Conservation (phyloP, 2,888 invertebrate genomes). For the Acanthacorydalis orientalis region DNA sequence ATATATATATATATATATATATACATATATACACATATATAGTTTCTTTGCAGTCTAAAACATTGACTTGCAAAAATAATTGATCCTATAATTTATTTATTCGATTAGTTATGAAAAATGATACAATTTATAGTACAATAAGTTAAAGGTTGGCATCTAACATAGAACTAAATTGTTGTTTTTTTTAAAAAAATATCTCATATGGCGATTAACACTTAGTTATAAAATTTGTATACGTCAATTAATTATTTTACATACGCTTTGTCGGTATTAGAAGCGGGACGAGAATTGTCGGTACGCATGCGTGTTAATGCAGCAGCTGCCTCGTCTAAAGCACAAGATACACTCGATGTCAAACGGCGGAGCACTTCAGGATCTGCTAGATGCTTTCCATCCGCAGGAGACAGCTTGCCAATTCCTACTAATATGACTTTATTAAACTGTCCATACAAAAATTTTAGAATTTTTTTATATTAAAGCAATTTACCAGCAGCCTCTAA, state of each 20-base stretch:
- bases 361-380: slow-evolving; percentile 80
- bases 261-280: slow-evolving; percentile 29
- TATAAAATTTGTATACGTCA: too few species aligned
- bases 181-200: too few species aligned
- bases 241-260: slow-evolving; percentile 13
- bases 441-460: not conserved
- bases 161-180: too few species aligned
- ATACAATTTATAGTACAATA: too few species aligned
- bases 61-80: too few species aligned
- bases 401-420: slow-evolving; percentile 69
- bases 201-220: too few species aligned
- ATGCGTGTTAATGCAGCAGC: slow-evolving; percentile 91
- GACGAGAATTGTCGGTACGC: slow-evolving; percentile 75
- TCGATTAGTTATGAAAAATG: too few species aligned
- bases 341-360: slow-evolving; percentile 62
- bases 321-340: slow-evolving; percentile 92
- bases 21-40: too few species aligned
- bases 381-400: slow-evolving; percentile 66
- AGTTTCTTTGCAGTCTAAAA: too few species aligned
- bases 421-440: slow-evolving; percentile 7
- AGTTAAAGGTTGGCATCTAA: too few species aligned
- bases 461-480: not conserved
- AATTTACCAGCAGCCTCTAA: slow-evolving; percentile 73
- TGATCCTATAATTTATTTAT: too few species aligned
- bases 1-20: too few species aligned